phyloP scores from a whole-genome alignment of 2,797 vertebrate genomes.

The Ptychadena robeensis region DNA sequence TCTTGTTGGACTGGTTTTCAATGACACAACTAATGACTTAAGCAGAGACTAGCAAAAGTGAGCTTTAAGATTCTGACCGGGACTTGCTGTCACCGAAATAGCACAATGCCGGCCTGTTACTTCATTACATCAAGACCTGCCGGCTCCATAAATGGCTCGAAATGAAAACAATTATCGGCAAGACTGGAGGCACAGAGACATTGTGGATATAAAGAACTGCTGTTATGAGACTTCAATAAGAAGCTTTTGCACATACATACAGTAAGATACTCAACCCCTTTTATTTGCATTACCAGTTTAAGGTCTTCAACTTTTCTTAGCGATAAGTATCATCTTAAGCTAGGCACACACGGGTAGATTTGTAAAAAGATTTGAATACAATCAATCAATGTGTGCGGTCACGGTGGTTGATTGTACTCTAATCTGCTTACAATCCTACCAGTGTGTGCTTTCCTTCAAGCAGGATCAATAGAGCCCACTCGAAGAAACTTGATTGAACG shows the following conservation, averaged over 20 bases:
- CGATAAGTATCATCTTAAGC: no score
- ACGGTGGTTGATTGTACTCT: no score
- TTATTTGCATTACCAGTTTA: background rate
- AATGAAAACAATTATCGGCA: background rate
- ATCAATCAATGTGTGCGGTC: no score
- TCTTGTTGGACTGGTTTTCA: background rate
- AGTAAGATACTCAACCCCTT: background rate
- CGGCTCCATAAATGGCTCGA: background rate
- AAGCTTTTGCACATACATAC: background rate
- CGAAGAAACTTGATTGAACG: no score
- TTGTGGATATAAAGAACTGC: background rate
- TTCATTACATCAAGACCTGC: background rate
- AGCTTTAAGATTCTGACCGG: background rate
- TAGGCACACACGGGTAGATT: no score
- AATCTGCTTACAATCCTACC: no score
- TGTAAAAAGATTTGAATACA: no score
- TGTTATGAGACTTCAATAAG: background rate
- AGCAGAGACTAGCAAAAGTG: background rate
- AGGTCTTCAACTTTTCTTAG: no score
- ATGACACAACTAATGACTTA: conserved; percentile 5
- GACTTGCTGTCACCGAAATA: background rate
- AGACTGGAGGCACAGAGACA: background rate
- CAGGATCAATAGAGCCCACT: no score
- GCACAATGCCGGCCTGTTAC: background rate
- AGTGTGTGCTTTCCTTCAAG: no score